Conservation (phyloP, 2,797 vertebrate species). For the Molothrus ater region DNA sequence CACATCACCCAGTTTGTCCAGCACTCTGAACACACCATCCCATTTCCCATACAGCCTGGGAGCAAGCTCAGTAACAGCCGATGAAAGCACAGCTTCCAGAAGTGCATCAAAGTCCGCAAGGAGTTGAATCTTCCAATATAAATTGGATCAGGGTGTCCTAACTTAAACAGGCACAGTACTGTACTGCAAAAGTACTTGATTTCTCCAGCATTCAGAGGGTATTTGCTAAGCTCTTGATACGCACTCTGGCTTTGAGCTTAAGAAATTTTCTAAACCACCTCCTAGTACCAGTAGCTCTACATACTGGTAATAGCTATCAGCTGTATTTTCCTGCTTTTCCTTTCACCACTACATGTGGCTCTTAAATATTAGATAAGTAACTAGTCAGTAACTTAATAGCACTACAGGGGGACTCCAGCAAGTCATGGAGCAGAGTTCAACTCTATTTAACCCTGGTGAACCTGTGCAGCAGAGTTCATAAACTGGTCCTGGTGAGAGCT, state of each 20-base stretch:
- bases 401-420: rapidly evolving
- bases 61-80: background rate
- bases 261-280: background rate
- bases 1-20: background rate
- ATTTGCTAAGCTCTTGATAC: background rate
- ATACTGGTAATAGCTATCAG: background rate
- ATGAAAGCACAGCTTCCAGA: background rate
- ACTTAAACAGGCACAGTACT: background rate
- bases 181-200: background rate
- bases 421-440: background rate
- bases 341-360: background rate
- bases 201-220: background rate
- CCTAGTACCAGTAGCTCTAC: background rate
- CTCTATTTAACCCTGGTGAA: background rate
- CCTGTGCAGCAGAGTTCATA: background rate
- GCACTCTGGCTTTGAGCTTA: background rate
- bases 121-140: background rate
- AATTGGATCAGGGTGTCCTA: background rate
- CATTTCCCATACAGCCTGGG: background rate
- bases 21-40: background rate
- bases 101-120: background rate
- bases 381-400: background rate
- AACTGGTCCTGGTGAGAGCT: background rate
- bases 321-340: background rate
- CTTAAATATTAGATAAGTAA: background rate